A percentile compares a stretch with the other conserved stretches of the same genome.
phyloP scores from a whole-genome alignment of 2,113 vertebrate species.

The Cyrtonyx montezumae region DNA sequence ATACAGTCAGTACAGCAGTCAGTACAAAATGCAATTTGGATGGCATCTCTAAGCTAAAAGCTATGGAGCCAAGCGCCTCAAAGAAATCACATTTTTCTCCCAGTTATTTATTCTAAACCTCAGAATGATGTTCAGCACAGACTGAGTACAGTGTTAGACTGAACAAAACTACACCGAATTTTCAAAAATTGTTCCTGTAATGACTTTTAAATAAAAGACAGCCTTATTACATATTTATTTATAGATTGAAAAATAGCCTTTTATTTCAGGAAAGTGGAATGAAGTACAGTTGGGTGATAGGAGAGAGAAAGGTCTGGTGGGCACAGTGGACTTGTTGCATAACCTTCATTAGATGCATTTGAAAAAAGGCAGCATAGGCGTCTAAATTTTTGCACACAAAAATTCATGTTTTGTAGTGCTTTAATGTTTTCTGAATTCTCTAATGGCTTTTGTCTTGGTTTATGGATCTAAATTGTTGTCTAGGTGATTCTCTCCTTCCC shows the following conservation, averaged over 20 bases:
- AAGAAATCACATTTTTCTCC: background rate
- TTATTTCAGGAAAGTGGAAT: background rate
- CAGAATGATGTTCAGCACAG: background rate
- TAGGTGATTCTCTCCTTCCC: background rate
- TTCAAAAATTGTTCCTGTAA: background rate
- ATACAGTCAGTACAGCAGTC: background rate
- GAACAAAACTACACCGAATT: background rate
- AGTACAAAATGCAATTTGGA: background rate
- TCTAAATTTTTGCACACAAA: background rate
- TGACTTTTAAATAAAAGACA: background rate
- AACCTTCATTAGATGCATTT: background rate
- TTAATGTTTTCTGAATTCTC: background rate
- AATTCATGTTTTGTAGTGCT: background rate
- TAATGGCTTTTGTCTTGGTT: background rate
- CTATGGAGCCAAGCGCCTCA: background rate
- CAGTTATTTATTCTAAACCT: background rate
- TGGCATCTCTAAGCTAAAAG: rapidly evolving
- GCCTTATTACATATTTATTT: background rate
- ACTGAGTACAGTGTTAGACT: background rate
- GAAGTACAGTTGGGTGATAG: background rate
- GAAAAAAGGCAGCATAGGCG: background rate
- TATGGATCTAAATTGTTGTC: background rate
- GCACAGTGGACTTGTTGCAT: background rate
- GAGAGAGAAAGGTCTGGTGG: background rate
- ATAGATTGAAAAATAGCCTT: background rate